These are phyloP conservation scores for Microcebus tavaratra DNA, from an alignment of 2,113 vertebrate species.

Conservation along the genomic window DNA sequence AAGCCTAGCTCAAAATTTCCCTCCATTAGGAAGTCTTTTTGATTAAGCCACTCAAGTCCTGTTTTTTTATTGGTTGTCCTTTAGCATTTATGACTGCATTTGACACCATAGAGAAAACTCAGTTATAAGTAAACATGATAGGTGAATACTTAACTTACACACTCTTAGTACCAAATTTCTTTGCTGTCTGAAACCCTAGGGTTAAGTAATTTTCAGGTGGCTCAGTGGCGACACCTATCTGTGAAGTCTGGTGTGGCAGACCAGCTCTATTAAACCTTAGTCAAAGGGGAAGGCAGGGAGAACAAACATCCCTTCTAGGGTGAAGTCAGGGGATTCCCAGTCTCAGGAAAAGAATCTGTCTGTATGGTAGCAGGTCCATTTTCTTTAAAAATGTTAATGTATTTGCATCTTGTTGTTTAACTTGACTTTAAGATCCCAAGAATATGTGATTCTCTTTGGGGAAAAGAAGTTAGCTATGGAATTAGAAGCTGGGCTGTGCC, in stretches of 20 bases:
- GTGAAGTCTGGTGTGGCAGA: background rate
- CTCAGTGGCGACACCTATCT: conserved; percentile 21
- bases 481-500: background rate
- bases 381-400: background rate
- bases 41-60: background rate
- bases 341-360: background rate
- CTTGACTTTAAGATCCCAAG: background rate
- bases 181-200: background rate
- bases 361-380: background rate
- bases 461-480: background rate
- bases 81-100: background rate
- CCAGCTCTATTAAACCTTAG: background rate
- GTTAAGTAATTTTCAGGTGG: background rate
- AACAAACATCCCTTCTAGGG: background rate
- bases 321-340: background rate
- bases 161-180: background rate
- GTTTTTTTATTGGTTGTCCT: background rate
- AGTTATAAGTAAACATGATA: background rate
- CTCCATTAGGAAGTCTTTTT: background rate
- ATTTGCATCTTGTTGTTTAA: background rate
- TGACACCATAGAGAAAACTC: conserved; percentile 9
- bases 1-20: background rate
- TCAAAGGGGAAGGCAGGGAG: background rate
- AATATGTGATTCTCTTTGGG: background rate
- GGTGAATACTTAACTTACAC: background rate